Conservation (phyloP, 2,888 invertebrate genomes). For the Aphidoletes aphidimyza region DNA sequence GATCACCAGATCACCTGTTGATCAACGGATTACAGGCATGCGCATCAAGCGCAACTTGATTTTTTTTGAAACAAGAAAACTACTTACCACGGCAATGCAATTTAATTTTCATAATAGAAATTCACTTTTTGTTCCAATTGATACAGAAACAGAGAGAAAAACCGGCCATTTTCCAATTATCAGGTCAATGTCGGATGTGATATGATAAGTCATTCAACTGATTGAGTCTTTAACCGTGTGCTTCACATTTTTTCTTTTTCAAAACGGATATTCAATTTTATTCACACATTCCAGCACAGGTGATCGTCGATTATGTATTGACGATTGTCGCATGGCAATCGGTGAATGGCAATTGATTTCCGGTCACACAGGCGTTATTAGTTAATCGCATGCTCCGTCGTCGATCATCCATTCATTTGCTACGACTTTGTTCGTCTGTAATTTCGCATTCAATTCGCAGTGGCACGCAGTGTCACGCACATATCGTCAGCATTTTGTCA, state of each 20-base stretch:
- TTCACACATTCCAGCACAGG: slow-evolving; percentile 3
- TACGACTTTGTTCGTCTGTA: background rate
- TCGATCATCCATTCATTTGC: background rate
- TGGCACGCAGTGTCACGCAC: background rate
- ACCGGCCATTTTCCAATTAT: background rate
- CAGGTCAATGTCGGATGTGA: background rate
- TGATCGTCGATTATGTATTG: background rate
- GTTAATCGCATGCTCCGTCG: background rate
- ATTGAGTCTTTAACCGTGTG: background rate
- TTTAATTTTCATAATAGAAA: background rate
- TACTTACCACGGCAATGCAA: no score
- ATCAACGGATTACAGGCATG: no score
- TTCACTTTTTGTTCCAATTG: background rate
- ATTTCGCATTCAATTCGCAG: slow-evolving; percentile 19
- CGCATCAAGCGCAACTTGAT: no score
- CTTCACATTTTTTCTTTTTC: no score
- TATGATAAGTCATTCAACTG: no score
- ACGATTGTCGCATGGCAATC: background rate
- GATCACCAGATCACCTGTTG: background rate
- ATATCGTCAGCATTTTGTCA: background rate
- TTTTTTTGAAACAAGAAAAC: no score
- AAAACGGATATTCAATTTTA: background rate
- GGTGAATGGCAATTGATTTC: background rate
- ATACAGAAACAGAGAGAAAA: background rate
- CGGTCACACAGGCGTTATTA: background rate